A percentile compares a stretch with the other conserved stretches of the same genome.
Conservation (phyloP, 1,140 invertebrate genomes). For the Octopus bimaculoides region DNA sequence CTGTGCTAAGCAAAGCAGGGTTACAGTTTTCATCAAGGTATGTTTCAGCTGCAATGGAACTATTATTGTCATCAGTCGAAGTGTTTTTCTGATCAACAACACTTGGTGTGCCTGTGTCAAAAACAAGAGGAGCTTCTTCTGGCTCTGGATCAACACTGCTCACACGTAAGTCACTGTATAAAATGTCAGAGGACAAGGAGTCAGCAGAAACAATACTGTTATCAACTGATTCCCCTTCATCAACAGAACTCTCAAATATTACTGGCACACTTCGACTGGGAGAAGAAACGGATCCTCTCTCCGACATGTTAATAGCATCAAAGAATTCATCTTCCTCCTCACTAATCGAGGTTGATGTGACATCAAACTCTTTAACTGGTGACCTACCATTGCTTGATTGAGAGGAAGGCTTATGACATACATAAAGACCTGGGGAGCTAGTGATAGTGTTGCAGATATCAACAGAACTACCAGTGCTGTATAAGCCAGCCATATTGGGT, state of each 20-base stretch:
- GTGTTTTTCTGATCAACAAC: too few species aligned
- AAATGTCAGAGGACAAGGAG: background rate
- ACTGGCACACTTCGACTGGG: background rate
- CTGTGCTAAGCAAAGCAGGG: too few species aligned
- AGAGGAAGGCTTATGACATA: background rate
- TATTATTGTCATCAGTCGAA: too few species aligned
- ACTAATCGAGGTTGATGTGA: background rate
- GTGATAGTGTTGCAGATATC: background rate
- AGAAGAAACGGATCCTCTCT: background rate
- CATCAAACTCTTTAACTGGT: background rate
- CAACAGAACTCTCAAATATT: slow-evolving; percentile 4
- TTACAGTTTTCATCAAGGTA: too few species aligned
- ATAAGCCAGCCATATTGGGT: background rate
- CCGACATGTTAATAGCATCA: background rate
- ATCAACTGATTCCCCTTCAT: background rate
- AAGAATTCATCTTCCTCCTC: background rate
- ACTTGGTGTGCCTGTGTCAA: too few species aligned
- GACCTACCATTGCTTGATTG: background rate
- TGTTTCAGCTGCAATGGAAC: too few species aligned
- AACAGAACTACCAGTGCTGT: background rate
- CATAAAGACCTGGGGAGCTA: background rate
- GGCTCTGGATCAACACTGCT: background rate
- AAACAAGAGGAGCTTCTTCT: too few species aligned
- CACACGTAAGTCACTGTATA: background rate
- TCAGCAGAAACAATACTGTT: background rate